Evolutionary conservation across 1,140 invertebrate genomes (phyloP), one percentile per base, ranked within the genome.

Genomic region (Zaprionus ghesquierei): DNA sequence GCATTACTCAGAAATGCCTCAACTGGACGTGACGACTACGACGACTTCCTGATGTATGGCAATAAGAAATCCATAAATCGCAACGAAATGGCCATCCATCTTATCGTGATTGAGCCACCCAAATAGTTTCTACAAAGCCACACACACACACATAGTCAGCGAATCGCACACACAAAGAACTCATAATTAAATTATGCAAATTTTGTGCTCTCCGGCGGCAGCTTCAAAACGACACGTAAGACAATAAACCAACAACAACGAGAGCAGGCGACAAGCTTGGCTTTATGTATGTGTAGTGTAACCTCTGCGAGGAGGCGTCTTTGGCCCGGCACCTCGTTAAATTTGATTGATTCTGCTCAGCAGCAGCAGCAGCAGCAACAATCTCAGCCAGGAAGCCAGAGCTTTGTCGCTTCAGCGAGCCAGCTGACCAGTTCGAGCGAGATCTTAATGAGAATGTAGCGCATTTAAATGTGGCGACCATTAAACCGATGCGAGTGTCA

Each of bases 151-250:
- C 18, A 18, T 15, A 60, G n/a, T 31, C 15, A 23, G 31, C 54
- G 20, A 56, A 56, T 22, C 35, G n/a, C 27, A 49, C 69, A 76
- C 59, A 78, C 54, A 89, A 79, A 87, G 81, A 75, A 89, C 80
- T 84, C 85, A 87, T 87, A 87, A 87, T 87, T 89, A 89, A 84
- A 80, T 61, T 87, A 87, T 87, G 84, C 85, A 80, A 87, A 87
- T 87, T 77, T 79, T 41, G 68, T 66, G 77, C 75, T 89, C 75
- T 68, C 41, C 64, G 80, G 60, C 84, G 84, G 85, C 66, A 49
- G 38, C 76, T 54, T 87, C 84, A 87, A 89, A 89, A 59, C 25
- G 15, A 50, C 50, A 56, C 64, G 33, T 49, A 61, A 63, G 25
- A 51, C 78, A 60, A 87, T 82, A 82, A 87, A 77, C 50, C 55